A percentile compares a stretch with the other conserved stretches of the same genome.
phyloP scores from a whole-genome alignment of 2,797 vertebrate genomes.

The Vireo griseus region DNA sequence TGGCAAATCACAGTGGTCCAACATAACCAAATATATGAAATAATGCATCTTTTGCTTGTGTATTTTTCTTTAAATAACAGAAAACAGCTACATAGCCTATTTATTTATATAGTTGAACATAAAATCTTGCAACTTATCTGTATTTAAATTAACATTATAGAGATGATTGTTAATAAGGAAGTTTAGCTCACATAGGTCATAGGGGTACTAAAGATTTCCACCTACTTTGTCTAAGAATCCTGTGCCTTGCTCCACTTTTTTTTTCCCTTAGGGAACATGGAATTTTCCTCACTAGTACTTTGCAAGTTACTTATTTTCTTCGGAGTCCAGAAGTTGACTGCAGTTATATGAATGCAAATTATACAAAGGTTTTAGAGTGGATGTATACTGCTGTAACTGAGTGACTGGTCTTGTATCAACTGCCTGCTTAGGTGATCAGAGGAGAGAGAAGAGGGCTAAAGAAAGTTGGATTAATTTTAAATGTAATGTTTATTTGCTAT shows the following conservation, averaged over 20 bases:
- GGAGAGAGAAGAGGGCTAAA: background rate
- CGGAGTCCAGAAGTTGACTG: background rate
- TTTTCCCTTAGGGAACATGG: background rate
- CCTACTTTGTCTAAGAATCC: background rate
- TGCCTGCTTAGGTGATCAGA: background rate
- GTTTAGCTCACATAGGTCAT: fast-evolving
- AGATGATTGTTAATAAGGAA: background rate
- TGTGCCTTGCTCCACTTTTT: background rate
- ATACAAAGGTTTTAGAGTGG: background rate
- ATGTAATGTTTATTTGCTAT: background rate
- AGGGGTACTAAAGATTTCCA: background rate
- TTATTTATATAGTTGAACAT: background rate
- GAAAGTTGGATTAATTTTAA: background rate
- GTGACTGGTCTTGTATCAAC: background rate
- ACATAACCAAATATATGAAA: constrained; percentile 73
- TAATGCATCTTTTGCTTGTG: constrained; percentile 78
- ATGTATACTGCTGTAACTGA: background rate
- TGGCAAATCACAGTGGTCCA: constrained; percentile 77
- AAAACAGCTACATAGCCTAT: background rate
- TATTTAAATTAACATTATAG: constrained; percentile 3
- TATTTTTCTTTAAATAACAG: constrained; percentile 75
- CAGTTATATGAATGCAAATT: background rate
- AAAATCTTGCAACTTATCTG: constrained; percentile 1
- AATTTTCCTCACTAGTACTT: background rate
- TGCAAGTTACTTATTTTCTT: background rate